Conservation (phyloP, 2,888 invertebrate genomes). For the Chalcis sispes region DNA sequence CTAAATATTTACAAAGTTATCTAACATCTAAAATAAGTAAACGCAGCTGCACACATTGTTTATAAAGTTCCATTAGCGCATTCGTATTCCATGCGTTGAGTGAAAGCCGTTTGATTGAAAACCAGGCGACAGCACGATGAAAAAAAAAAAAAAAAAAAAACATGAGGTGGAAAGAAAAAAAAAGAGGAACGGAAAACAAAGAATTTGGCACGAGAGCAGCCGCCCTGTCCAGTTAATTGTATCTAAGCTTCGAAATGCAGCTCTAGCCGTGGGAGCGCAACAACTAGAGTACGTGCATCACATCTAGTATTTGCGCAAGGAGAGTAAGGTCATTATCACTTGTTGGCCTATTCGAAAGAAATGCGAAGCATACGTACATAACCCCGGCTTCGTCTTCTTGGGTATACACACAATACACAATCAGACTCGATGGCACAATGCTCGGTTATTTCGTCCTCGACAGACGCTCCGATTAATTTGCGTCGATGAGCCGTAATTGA, state of each 20-base stretch:
- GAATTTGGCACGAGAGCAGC: constrained; percentile 16
- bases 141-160: constrained; percentile 3
- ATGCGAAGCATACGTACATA: constrained; percentile 10
- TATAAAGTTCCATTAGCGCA: no score
- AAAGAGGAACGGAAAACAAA: neutral
- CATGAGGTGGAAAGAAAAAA: neutral
- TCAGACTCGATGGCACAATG: neutral
- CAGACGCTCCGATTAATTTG: constrained; percentile 52
- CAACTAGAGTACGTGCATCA: neutral
- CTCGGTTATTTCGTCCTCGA: neutral
- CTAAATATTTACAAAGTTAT: no score
- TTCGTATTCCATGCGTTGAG: no score
- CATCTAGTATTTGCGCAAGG: neutral
- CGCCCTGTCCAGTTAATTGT: constrained; percentile 21
- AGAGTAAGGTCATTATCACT: constrained; percentile 46
- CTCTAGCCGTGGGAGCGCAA: constrained; percentile 40
- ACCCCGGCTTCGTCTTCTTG: neutral
- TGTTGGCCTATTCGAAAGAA: constrained; percentile 23
- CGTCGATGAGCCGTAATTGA: constrained; percentile 53
- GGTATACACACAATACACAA: neutral
- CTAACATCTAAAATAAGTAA: no score
- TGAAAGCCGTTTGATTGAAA: no score
- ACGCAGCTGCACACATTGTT: no score
- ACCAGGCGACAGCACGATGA: no score
- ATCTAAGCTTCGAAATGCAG: constrained; percentile 30